These are phyloP conservation scores for Malurus cyaneus DNA, from an alignment of 2,113 vertebrate species.

Conservation along the genomic window DNA sequence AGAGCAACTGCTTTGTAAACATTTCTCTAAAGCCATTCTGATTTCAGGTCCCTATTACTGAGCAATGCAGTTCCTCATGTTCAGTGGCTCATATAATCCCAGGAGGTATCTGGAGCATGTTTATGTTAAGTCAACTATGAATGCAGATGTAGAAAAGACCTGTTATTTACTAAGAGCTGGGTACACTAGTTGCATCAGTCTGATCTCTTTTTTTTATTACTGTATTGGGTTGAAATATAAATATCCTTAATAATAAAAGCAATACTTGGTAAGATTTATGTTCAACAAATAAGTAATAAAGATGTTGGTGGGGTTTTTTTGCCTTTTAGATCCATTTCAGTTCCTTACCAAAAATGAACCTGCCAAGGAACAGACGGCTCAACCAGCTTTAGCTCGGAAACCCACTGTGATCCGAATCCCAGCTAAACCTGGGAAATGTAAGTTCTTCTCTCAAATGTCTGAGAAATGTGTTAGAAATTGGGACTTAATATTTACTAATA, in stretches of 20 bases:
- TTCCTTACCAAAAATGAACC: constrained; percentile 71
- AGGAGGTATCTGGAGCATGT: constrained; percentile 28
- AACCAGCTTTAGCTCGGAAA: constrained; percentile 72
- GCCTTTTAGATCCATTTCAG: constrained; percentile 76
- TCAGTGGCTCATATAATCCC: background rate
- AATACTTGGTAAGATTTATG: constrained; percentile 22
- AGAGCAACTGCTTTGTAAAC: constrained; percentile 10
- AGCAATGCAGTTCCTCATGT: background rate
- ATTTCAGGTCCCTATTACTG: background rate
- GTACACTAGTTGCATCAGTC: constrained; percentile 38
- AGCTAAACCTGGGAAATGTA: constrained; percentile 78
- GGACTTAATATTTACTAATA: background rate
- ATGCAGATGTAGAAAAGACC: constrained; percentile 23
- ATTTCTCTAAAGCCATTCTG: background rate
- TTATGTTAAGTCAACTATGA: constrained; percentile 36
- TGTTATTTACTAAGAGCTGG: constrained; percentile 51
- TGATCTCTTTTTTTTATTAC: constrained; percentile 30
- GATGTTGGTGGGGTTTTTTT: background rate
- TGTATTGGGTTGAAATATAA: constrained; percentile 44
- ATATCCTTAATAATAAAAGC: constrained; percentile 49
- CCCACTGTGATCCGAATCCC: constrained; percentile 94
- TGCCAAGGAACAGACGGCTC: constrained; percentile 56
- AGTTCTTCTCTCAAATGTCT: constrained; percentile 16
- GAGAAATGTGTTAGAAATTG: background rate
- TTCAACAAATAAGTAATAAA: constrained; percentile 55